Evolutionary conservation across 2,888 invertebrate genomes (phyloP).

Genomic region (Nymphalis c-album): DNA sequence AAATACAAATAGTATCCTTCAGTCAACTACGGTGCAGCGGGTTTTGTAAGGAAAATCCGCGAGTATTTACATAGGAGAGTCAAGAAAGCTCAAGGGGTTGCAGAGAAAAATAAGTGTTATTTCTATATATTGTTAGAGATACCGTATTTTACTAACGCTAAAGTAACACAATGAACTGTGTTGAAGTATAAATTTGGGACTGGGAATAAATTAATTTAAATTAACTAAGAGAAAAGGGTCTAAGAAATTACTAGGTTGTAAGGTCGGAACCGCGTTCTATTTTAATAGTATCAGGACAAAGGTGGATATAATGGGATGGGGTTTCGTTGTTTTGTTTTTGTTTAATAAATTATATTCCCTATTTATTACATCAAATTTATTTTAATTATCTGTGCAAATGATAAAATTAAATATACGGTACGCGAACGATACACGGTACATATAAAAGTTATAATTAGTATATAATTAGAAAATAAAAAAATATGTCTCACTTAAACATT

Average conservation of each 20-base stretch:
- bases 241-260: conserved; percentile 64
- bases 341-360: conserved; percentile 44
- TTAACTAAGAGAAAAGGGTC: conserved; percentile 72
- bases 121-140: conserved; percentile 29
- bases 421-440: no score
- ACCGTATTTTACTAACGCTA: conserved; percentile 24
- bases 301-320: conserved; percentile 67
- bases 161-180: conserved; percentile 54
- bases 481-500: neutral
- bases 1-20: conserved; percentile 76
- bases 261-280: conserved; percentile 65
- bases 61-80: conserved; percentile 45
- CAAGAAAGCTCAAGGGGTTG: conserved; percentile 41
- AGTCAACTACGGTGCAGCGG: conserved; percentile 64
- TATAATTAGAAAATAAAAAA: no score
- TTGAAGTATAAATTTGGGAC: conserved; percentile 55
- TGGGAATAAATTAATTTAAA: conserved; percentile 75
- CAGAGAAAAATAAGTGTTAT: conserved; percentile 36
- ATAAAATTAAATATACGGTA: no score
- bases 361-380: no score
- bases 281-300: conserved; percentile 70
- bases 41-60: conserved; percentile 61
- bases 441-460: no score
- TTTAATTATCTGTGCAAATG: no score
- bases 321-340: conserved; percentile 52